phyloP scores from a whole-genome alignment of 2,888 invertebrate species.

The Agrypnus murinus region DNA sequence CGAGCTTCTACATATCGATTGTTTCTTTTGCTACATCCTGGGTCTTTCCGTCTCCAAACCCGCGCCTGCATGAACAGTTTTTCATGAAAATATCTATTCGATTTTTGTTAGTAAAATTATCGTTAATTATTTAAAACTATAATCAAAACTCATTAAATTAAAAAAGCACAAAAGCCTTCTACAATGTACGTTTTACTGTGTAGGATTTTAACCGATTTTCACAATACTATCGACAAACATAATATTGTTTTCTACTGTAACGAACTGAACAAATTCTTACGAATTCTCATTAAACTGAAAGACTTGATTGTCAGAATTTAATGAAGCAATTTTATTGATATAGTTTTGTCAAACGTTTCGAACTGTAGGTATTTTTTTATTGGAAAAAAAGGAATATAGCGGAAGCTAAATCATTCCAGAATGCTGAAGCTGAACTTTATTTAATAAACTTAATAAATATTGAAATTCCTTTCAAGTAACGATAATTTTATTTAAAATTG shows the following conservation, averaged over 20 bases:
- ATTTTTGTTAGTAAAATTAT: not conserved
- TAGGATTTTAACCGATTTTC: not conserved
- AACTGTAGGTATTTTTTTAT: constrained; percentile 24
- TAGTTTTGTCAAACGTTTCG: no score
- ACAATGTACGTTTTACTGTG: constrained; percentile 1
- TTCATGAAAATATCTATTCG: constrained; percentile 46
- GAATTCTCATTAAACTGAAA: constrained; percentile 3
- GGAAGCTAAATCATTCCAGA: no score
- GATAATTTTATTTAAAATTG: no score
- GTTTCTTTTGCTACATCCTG: constrained; percentile 62
- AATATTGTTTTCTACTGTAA: constrained; percentile 7
- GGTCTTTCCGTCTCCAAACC: constrained; percentile 58
- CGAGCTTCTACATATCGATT: constrained; percentile 63
- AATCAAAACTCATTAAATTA: not conserved
- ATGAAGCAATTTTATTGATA: constrained; percentile 19
- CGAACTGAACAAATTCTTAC: constrained; percentile 2
- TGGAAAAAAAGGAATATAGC: constrained; percentile 27
- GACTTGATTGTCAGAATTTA: constrained; percentile 19
- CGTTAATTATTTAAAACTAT: constrained; percentile 13
- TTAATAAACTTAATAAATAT: no score
- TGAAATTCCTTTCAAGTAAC: no score
- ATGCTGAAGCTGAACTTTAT: no score
- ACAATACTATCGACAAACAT: constrained; percentile 5
- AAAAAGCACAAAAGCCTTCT: constrained; percentile 20
- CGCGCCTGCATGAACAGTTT: constrained; percentile 59